Conservation (phyloP, 2,888 invertebrate genomes). For the Clanis bilineata region DNA sequence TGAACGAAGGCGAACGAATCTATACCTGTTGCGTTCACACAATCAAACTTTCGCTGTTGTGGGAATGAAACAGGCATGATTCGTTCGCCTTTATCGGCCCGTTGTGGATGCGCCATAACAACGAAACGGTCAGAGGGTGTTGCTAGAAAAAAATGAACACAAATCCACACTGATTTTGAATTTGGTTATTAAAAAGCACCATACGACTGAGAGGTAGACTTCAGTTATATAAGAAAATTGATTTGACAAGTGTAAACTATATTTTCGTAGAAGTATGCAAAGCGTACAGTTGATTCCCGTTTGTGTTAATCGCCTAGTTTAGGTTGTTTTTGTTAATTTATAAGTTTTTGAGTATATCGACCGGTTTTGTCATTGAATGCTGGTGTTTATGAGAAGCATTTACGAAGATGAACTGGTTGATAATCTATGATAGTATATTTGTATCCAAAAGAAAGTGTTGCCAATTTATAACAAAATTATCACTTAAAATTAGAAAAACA, state of each 20-base stretch:
- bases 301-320: not conserved
- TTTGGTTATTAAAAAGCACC: not conserved
- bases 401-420: not conserved
- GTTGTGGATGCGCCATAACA: no score
- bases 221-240: not conserved
- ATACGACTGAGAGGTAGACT: no score
- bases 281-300: conserved; percentile 7
- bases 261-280: conserved; percentile 6
- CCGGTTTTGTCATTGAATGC: not conserved
- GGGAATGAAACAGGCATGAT: no score
- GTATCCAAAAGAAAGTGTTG: not conserved
- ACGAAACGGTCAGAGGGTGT: not conserved
- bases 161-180: not conserved
- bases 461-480: not conserved
- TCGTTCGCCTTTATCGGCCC: no score
- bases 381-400: not conserved
- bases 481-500: not conserved
- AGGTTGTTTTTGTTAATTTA: conserved; percentile 6
- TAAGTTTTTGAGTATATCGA: conserved; percentile 1
- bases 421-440: no score
- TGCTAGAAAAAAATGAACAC: not conserved
- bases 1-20: no score
- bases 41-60: no score
- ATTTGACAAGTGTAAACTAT: not conserved
- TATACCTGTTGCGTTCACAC: no score